These are phyloP conservation scores for Sinocyclocheilus grahami DNA, from an alignment of 2,113 vertebrate genomes.

Conservation along the genomic window DNA sequence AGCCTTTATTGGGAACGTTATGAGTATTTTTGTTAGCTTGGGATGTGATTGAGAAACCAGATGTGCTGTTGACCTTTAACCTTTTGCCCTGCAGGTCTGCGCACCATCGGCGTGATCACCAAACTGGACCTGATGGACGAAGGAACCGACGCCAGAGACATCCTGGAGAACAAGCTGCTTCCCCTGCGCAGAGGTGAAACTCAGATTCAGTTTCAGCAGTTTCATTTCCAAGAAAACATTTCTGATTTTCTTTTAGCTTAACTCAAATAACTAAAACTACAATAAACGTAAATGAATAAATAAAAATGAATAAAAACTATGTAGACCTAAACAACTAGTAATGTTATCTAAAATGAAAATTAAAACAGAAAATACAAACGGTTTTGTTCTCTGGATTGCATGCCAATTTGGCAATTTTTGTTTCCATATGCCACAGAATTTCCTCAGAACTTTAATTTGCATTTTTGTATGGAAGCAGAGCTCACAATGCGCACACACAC, in stretches of 20 bases:
- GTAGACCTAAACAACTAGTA: too few species aligned
- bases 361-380: too few species aligned
- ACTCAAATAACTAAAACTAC: not conserved
- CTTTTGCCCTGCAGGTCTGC: conserved; percentile 76
- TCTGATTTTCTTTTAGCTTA: not conserved
- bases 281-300: too few species aligned
- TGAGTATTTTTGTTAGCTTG: not conserved
- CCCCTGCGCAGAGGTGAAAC: conserved; percentile 86
- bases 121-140: conserved; percentile 98
- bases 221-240: too few species aligned
- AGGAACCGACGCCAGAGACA: conserved; percentile 90
- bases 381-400: too few species aligned
- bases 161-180: conserved; percentile 94
- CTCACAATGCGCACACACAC: not conserved
- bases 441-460: too few species aligned
- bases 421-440: too few species aligned
- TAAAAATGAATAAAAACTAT: too few species aligned
- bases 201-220: not conserved
- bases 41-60: not conserved
- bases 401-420: too few species aligned
- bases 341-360: too few species aligned
- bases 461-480: not conserved
- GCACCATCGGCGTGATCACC: conserved; percentile 96
- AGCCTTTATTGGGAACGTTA: not conserved
- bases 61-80: not conserved